These are phyloP conservation scores for Pissodes strobi DNA, from an alignment of 1,140 invertebrate genomes.

Conservation along the genomic window DNA sequence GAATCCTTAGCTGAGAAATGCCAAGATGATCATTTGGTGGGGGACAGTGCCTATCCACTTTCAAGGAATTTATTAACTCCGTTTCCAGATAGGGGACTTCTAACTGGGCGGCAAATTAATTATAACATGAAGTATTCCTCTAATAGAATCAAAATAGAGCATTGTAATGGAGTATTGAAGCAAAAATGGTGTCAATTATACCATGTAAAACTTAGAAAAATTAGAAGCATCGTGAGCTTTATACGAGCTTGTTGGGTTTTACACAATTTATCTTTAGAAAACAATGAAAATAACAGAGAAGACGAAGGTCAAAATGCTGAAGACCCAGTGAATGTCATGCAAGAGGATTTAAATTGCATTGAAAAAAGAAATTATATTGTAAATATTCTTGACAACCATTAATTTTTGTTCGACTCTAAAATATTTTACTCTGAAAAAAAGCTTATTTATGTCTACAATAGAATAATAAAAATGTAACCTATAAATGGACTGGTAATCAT, in stretches of 20 bases:
- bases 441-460: no score
- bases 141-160: no score
- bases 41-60: slow-evolving; percentile 1
- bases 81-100: background rate
- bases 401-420: no score
- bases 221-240: slow-evolving; percentile 22
- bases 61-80: background rate
- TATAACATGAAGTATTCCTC: no score
- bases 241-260: slow-evolving; percentile 30
- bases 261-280: slow-evolving; percentile 17
- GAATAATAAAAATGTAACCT: no score
- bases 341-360: no score
- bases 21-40: slow-evolving; percentile 4
- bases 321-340: background rate
- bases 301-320: background rate
- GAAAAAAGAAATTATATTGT: background rate
- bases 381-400: no score
- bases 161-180: slow-evolving; percentile 28
- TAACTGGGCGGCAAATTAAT: slow-evolving; percentile 5
- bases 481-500: no score
- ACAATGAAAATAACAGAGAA: background rate
- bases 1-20: background rate
- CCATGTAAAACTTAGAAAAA: slow-evolving; percentile 28
- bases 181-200: slow-evolving; percentile 34
- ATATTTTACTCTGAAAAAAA: no score